phyloP scores from a whole-genome alignment of 2,797 vertebrate species.

The Cyclopterus lumpus region DNA sequence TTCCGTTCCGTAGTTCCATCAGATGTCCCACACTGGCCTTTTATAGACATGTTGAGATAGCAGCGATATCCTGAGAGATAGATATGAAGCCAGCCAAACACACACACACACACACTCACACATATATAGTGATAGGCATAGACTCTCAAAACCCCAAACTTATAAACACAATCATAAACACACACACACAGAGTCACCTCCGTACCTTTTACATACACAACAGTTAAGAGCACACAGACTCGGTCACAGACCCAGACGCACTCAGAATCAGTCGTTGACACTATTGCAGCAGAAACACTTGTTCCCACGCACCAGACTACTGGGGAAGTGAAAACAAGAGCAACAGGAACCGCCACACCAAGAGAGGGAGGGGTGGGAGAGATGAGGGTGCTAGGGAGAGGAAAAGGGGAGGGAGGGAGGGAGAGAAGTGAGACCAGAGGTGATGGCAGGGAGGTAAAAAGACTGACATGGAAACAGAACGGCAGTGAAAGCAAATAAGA shows the following conservation, averaged over 20 bases:
- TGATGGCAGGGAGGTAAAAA: constrained; percentile 61
- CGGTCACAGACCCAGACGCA: constrained; percentile 35
- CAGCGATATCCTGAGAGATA: constrained; percentile 59
- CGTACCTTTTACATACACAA: constrained; percentile 36
- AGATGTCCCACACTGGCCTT: constrained; percentile 55
- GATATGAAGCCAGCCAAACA: constrained; percentile 36
- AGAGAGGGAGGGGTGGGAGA: constrained; percentile 71
- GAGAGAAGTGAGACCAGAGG: constrained; percentile 61
- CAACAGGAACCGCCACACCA: constrained; percentile 82
- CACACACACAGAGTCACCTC: constrained; percentile 28
- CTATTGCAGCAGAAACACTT: constrained; percentile 67
- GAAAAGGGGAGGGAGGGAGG: constrained; percentile 48
- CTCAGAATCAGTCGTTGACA: constrained; percentile 52
- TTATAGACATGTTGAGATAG: constrained; percentile 67
- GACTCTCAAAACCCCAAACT: constrained; percentile 19
- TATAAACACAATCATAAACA: constrained; percentile 24
- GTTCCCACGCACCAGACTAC: constrained; percentile 81
- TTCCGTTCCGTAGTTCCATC: constrained; percentile 37
- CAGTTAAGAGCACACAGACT: constrained; percentile 3
- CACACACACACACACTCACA: constrained; percentile 17
- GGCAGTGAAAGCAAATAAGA: constrained; percentile 18
- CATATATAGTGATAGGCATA: neutral
- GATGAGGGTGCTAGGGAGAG: constrained; percentile 33
- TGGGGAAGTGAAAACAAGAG: constrained; percentile 84
- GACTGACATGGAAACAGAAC: constrained; percentile 11